Percentiles rank a stretch among this genome's conserved stretches.
These are phyloP conservation scores for Merops nubicus DNA, from an alignment of 2,113 vertebrate genomes.

Conservation along the genomic window DNA sequence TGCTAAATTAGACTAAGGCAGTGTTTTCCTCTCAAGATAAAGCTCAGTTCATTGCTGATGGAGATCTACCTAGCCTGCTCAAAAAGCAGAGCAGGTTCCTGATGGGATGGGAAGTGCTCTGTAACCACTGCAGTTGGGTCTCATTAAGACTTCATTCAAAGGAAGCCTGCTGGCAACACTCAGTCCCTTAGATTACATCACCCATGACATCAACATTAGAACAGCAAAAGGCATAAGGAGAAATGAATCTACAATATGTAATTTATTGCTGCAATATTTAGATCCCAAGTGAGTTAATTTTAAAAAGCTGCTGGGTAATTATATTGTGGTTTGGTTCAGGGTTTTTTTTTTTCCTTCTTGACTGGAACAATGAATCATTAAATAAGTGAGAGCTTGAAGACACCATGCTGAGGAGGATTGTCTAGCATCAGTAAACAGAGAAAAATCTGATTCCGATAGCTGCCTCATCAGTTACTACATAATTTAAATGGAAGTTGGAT, in stretches of 20 bases:
- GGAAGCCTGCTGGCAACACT: background rate
- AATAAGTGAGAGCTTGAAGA: constrained; percentile 46
- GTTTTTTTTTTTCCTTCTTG: background rate
- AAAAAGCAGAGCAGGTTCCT: background rate
- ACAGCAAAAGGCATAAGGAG: background rate
- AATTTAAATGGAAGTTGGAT: constrained; percentile 61
- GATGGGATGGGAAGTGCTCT: background rate
- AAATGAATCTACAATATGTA: background rate
- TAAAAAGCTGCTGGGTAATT: constrained; percentile 16
- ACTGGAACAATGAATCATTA: constrained; percentile 58
- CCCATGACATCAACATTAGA: background rate
- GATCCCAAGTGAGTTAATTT: constrained; percentile 31
- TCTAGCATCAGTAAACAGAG: constrained; percentile 52
- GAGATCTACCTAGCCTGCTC: background rate
- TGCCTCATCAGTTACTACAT: constrained; percentile 58
- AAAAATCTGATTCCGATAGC: constrained; percentile 55
- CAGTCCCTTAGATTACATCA: background rate
- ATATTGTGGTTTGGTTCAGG: background rate
- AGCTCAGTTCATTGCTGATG: background rate
- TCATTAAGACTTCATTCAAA: background rate
- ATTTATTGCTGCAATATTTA: constrained; percentile 36
- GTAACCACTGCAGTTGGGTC: background rate
- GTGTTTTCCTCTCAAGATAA: background rate
- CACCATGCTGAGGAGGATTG: constrained; percentile 31
- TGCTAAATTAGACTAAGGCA: background rate